phyloP scores from a whole-genome alignment of 2,113 vertebrate genomes.

The Tragelaphus strepsiceros region DNA sequence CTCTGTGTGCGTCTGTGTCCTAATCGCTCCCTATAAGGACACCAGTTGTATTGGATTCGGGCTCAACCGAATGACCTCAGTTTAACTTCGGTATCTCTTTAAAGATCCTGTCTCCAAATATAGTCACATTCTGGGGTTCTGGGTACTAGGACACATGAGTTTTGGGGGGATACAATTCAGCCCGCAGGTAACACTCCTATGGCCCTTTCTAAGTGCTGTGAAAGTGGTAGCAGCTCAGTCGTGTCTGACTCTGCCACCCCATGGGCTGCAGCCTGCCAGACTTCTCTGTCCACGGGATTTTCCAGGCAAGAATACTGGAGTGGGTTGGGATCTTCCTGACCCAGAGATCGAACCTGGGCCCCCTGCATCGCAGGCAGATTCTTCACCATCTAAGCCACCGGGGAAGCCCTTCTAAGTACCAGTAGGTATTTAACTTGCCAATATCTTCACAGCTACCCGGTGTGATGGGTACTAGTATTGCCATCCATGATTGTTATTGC shows the following conservation, averaged over 20 bases:
- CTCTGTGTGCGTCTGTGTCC: background rate
- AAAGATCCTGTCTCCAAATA: background rate
- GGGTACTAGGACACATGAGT: too few species aligned
- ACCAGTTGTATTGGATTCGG: background rate
- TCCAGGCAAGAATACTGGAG: background rate
- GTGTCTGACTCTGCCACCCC: background rate
- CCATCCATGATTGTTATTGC: background rate
- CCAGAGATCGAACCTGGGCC: background rate
- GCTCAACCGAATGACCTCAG: background rate
- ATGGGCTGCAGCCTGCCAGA: background rate
- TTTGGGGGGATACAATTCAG: background rate
- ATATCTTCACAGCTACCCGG: background rate
- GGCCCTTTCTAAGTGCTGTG: background rate
- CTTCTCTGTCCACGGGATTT: background rate
- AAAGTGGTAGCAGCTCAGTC: background rate
- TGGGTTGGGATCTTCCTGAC: background rate
- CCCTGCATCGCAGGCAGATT: background rate
- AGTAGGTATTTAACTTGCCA: background rate
- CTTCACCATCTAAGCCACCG: background rate
- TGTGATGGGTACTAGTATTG: background rate
- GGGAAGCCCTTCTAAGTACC: background rate
- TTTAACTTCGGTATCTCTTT: background rate
- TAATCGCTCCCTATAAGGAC: background rate
- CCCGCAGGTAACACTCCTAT: accelerated
- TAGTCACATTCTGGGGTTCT: background rate